These are phyloP conservation scores for Leucoraja erinaceus DNA, from an alignment of 2,113 vertebrate genomes.

Conservation along the genomic window DNA sequence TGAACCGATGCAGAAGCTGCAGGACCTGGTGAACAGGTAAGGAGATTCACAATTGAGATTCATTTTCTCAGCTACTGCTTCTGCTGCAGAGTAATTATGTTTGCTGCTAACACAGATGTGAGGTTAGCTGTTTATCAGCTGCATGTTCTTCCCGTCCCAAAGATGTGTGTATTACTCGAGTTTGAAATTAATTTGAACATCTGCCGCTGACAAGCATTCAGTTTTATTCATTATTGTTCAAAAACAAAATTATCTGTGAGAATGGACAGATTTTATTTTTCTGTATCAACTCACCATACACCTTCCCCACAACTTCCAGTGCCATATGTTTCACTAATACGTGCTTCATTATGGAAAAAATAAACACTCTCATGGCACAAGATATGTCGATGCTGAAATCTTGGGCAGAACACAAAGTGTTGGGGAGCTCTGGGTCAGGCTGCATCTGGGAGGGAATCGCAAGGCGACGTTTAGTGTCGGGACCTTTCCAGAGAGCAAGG, in stretches of 20 bases:
- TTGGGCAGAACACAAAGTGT: too few species aligned
- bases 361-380: too few species aligned
- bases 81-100: too few species aligned
- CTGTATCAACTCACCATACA: neutral
- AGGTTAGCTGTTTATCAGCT: neutral
- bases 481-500: too few species aligned
- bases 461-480: too few species aligned
- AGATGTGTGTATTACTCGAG: neutral
- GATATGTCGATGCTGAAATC: too few species aligned
- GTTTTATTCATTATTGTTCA: neutral
- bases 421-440: too few species aligned
- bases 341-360: neutral
- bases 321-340: neutral
- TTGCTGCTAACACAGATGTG: neutral
- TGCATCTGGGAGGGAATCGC: too few species aligned
- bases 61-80: neutral
- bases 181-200: neutral
- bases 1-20: conserved; percentile 95
- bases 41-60: neutral
- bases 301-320: neutral
- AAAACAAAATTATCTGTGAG: neutral
- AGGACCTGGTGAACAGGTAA: conserved; percentile 93
- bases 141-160: neutral
- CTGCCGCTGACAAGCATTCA: neutral
- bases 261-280: neutral